Base-by-base conservation (phyloP, 2,888 invertebrate genomes). In the Linnaemya vulpina region DNA sequence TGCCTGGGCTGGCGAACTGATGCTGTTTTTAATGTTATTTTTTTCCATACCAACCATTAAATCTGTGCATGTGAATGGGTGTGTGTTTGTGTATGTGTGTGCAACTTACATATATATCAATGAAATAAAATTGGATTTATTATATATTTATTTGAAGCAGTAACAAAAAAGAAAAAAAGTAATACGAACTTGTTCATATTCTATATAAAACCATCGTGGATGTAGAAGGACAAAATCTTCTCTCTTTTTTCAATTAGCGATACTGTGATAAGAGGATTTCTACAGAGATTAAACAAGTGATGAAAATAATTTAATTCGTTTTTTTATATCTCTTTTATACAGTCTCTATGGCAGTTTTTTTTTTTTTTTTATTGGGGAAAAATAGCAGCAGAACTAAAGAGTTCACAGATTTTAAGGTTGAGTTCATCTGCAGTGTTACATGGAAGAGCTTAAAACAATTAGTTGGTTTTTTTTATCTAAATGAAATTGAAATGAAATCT, bases 241-340 rank as follows among this genome's bases (percentile, higher is more conserved):
- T 43, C 30, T 58, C 13, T 65, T 84, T 84, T 85, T 85, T 85
- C 85, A 85, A 85, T 85, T 85, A 85, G 82, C 82, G 70, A 58
- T 74, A 65, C 78, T 53, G 46, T 78, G 85, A 82, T 81, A 85
- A 85, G 82, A 82, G 85, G 85, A 85, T 85, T 85, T 85, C 51
- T 70, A 58, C 68, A 75, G 71, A 78, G 85, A 85, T 85, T 85
- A 85, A 78, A 79, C 46, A 78, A 78, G 78, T 82, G 85, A 75
- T 82, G 78, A 78, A 82, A 82, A 82, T 85, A 85, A 85, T 85
- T 82, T 78, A 60, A 82, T 85, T 82, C 43, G 68, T 55, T 76
- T 71, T 73, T 70, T 55, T 63, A 43, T 17, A 40, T 71, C 30
- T 40, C 25, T 70, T 84, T 74, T 53, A 25, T 60, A 40, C 35